A percentile compares a stretch with the other conserved stretches of the same genome.
phyloP scores from a whole-genome alignment of 2,113 vertebrate genomes.

The Agelaius phoeniceus region DNA sequence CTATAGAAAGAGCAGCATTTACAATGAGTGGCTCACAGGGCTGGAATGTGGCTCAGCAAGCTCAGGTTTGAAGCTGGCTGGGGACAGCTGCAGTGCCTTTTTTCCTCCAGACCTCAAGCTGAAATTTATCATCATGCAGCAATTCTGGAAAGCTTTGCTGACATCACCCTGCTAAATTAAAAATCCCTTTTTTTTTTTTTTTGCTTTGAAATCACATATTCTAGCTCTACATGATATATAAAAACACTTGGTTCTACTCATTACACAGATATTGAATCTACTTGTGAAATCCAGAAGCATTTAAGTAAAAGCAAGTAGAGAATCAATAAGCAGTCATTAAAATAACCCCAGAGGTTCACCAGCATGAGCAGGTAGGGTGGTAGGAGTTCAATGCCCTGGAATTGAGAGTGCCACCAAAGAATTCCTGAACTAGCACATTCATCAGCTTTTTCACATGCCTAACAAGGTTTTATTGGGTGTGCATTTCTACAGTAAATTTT shows the following conservation, averaged over 20 bases:
- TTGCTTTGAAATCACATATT: background rate
- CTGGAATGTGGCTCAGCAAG: slow-evolving; percentile 44
- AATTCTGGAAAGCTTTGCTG: background rate
- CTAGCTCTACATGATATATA: background rate
- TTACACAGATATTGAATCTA: background rate
- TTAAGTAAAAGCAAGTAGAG: background rate
- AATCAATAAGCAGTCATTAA: background rate
- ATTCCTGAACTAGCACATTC: background rate
- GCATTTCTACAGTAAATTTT: background rate
- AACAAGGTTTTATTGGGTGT: background rate
- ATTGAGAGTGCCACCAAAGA: background rate
- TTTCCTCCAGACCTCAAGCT: background rate
- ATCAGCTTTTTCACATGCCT: background rate
- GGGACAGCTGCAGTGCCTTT: background rate
- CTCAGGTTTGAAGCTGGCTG: background rate
- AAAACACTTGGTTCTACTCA: background rate
- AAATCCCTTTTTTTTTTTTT: background rate
- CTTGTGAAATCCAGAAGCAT: background rate
- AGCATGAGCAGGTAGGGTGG: background rate
- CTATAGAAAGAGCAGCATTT: slow-evolving; percentile 2
- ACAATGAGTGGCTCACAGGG: background rate
- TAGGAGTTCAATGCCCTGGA: background rate
- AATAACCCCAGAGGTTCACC: background rate
- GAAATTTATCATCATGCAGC: background rate
- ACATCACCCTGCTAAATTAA: background rate